Base-by-base conservation (phyloP, 2,888 invertebrate species). In the Lasioglossum calceatum region DNA sequence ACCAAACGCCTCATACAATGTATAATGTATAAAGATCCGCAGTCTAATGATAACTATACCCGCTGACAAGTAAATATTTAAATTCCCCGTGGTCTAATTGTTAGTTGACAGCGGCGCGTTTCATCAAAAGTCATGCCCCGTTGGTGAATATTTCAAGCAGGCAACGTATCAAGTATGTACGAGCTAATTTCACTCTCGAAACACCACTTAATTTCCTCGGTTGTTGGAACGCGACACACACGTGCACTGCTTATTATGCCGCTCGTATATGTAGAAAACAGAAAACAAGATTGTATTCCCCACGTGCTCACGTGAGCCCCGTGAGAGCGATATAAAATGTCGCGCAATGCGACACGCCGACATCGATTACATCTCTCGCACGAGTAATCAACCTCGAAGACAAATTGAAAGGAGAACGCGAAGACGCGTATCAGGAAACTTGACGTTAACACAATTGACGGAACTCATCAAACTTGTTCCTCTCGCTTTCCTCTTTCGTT, bases 321-420 rank as follows among this genome's bases (percentile, higher is more conserved):
- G 42, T n/a, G 61, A 50, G 76, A 42, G 19, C 64, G 23, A 50
- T 23, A 84, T 84, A 82, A 84, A 84, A 84, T 81, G 77, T 73
- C 82, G 82, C 81, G 81, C 84, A 84, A 67, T 82, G 84, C 82
- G 84, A 84, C 84, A 81, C 54, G 27, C 71, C 71, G 19, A 8
- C 36, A 4, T 2, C 44, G 84, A 84, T 84, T 84, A 73, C 27
- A 84, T 84, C 84, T 64, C 72, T 73, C 61, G 64, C 82, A 54
- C 76, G 8, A n/a, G 12, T 73, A 67, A 54, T 84, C 82, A 54
- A 50, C 50, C 16, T 5, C 36, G 44, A 42, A 36, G 10, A 36
- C 76, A 72, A 64, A 77, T 81, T 47, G 70, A 71, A 71, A 39
- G 42, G n/a, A 39, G n/a, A 14, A 10, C n/a, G 67, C 36, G 10